Evolutionary conservation across 2,797 vertebrate species (phyloP).

Genomic region (Synanceia verrucosa): DNA sequence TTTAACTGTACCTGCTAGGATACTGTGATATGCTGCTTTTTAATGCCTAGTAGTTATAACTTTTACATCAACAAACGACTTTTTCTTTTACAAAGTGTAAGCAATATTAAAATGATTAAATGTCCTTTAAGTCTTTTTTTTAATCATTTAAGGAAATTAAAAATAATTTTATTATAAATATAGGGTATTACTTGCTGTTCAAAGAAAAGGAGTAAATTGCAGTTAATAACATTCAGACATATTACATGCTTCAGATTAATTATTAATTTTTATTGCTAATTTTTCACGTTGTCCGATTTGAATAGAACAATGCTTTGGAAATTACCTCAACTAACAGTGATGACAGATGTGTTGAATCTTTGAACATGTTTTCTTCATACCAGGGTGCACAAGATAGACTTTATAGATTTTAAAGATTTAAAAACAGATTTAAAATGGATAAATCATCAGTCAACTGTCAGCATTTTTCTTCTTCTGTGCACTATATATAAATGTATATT

Average conservation of each 20-base stretch:
- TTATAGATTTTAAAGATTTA: neutral
- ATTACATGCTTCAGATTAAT: too few relatives aligned
- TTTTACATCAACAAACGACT: neutral
- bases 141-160: too few relatives aligned
- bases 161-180: neutral
- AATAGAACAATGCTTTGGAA: neutral
- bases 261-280: neutral
- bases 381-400: neutral
- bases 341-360: too few relatives aligned
- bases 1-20: neutral
- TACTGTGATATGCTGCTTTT: neutral
- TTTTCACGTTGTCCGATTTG: neutral
- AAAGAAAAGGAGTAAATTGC: too few relatives aligned
- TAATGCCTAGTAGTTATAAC: neutral
- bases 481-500: neutral
- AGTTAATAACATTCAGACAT: too few relatives aligned
- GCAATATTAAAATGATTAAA: neutral
- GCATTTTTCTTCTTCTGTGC: neutral
- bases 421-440: neutral
- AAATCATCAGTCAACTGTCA: neutral
- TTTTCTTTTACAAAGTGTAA: neutral
- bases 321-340: neutral
- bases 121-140: too few relatives aligned
- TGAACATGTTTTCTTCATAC: neutral
- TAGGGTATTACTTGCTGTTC: neutral